Conservation (phyloP, 2,888 invertebrate genomes). For the Eubasilissa splendida region DNA sequence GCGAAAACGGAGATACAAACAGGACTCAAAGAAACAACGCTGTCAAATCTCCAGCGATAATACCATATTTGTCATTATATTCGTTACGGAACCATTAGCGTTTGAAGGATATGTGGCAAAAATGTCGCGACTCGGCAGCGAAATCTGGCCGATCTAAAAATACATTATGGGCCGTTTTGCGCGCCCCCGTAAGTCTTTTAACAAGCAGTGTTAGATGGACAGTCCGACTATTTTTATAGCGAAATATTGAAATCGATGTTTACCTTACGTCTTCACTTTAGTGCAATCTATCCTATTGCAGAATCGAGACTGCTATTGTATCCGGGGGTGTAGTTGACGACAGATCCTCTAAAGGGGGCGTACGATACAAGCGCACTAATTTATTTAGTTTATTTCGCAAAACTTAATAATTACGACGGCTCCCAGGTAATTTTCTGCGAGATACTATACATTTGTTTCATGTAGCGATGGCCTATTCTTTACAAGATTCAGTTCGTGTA, state of each 20-base stretch:
- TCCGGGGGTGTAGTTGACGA: slow-evolving; percentile 68
- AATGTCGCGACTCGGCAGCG: slow-evolving; percentile 73
- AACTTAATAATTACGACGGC: slow-evolving; percentile 73
- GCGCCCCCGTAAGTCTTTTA: slow-evolving; percentile 24
- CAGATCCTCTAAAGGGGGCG: slow-evolving; percentile 69
- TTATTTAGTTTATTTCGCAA: slow-evolving; percentile 73
- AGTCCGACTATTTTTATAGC: slow-evolving; percentile 64
- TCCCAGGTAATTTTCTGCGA: slow-evolving; percentile 74
- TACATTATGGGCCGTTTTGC: slow-evolving; percentile 68
- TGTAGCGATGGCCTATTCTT: slow-evolving; percentile 74
- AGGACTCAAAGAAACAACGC: slow-evolving; percentile 65
- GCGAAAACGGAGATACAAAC: slow-evolving; percentile 62
- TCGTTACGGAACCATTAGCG: slow-evolving; percentile 71
- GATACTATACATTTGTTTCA: slow-evolving; percentile 75
- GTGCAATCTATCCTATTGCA: slow-evolving; percentile 60
- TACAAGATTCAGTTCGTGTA: slow-evolving; percentile 66
- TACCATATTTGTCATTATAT: slow-evolving; percentile 64
- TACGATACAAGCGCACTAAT: slow-evolving; percentile 70
- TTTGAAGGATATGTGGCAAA: slow-evolving; percentile 75
- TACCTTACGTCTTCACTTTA: slow-evolving; percentile 73
- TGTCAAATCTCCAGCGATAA: slow-evolving; percentile 60
- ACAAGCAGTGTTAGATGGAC: slow-evolving; percentile 11
- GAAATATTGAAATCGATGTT: slow-evolving; percentile 74
- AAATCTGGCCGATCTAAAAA: slow-evolving; percentile 69
- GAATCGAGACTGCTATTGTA: slow-evolving; percentile 63